Percentiles rank a stretch among this genome's conserved stretches.
phyloP scores from a whole-genome alignment of 2,113 vertebrate genomes.

The Prionailurus bengalensis region DNA sequence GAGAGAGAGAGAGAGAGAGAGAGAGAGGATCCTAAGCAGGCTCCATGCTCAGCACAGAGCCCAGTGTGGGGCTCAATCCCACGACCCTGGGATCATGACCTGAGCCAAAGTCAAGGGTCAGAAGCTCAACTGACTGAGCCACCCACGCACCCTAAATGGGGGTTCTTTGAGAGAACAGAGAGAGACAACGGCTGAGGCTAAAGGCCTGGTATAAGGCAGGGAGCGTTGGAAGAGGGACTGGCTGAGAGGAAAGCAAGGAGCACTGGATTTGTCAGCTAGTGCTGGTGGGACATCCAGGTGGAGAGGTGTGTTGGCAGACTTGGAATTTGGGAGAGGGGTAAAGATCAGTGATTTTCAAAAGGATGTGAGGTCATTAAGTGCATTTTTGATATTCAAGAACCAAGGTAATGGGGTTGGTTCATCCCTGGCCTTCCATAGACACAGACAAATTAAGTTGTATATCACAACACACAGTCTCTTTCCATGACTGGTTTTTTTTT shows the following conservation, averaged over 20 bases:
- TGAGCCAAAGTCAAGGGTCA: no score
- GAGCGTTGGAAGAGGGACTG: not conserved
- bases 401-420: not conserved
- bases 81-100: no score
- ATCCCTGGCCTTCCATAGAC: not conserved
- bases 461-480: not conserved
- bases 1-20: no score
- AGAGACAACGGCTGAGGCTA: not conserved
- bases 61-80: no score
- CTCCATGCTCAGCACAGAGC: no score
- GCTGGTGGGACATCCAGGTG: not conserved
- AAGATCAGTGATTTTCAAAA: not conserved
- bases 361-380: not conserved
- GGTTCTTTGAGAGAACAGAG: not conserved
- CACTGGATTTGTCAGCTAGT: not conserved
- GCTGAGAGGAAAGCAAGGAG: not conserved
- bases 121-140: no score
- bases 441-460: fast-evolving
- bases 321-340: not conserved
- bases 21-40: no score
- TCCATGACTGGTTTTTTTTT: not conserved
- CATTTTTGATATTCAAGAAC: not conserved
- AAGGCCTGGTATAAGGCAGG: not conserved
- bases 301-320: not conserved
- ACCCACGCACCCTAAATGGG: no score